Base-by-base conservation (phyloP, 1,140 invertebrate species). In the Drosophila orena region DNA sequence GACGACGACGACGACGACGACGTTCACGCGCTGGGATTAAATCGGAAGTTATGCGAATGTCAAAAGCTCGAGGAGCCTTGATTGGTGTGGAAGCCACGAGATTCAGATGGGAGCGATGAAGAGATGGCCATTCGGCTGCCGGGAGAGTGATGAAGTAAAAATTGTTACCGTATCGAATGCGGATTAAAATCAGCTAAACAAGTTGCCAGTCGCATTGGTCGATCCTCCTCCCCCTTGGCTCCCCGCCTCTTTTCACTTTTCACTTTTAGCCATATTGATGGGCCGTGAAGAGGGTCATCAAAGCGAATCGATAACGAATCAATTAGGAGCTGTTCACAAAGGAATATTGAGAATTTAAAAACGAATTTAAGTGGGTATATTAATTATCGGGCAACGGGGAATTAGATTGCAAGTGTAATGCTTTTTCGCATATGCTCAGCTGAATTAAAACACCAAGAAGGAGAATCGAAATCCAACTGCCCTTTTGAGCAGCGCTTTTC, bases 81-180 rank as follows among this genome's bases (percentile, higher is more conserved):
- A 70, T 71, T 62, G 68, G 79, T 85, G 81, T 77, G 76, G 76
- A 62, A 24, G 42, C 34, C 42, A 15, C 20, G 24, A 49, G 47
- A 49, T 27, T 17, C 40, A 24, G 40, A 17, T 52, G 47, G 20
- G 10, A 30, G n/a, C 47, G 55, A 34, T 53, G 58, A 12, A 10
- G 55, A 43, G 66, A 54, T 49, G 53, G 47, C 60, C 50, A 61
- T 55, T 53, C 27, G 59, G 60, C 30, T 27, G 38, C 49, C 42
- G 47, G 34, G 24, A 52, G 73, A 74, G 85, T 85, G 85, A 89
- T 90, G 80, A 85, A 64, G 77, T 73, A 84, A 77, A 71, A 89
- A 79, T 90, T 90, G 85, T 89, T 90, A 85, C 85, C 85, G 81
- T 89, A 89, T 89, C 85, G 85, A 89, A 89, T 89, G 85, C 74